phyloP scores from a whole-genome alignment of 2,113 vertebrate genomes.

The Puntigrus tetrazona region DNA sequence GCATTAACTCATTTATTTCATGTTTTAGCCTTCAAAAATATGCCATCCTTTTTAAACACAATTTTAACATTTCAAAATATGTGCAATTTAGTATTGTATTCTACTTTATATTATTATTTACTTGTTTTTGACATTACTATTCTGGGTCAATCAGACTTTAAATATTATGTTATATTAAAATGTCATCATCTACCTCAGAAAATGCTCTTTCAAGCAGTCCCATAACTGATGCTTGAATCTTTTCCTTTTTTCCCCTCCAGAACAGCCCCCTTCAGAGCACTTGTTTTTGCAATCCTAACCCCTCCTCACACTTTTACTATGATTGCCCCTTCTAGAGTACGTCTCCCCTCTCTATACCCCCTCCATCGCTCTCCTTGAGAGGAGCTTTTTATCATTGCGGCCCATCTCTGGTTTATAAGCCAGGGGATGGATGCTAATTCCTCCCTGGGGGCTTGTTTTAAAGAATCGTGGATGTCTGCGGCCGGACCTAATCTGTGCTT shows the following conservation, averaged over 20 bases:
- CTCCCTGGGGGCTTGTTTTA: constrained; percentile 76
- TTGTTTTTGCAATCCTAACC: constrained; percentile 67
- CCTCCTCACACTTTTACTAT: constrained; percentile 71
- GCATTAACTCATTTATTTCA: neutral
- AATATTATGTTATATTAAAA: neutral
- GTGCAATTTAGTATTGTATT: neutral
- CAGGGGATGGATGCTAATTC: constrained; percentile 82
- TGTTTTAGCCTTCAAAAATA: neutral
- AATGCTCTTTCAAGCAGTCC: neutral
- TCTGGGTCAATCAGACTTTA: neutral
- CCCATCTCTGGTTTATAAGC: constrained; percentile 78
- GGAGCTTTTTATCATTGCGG: constrained; percentile 78
- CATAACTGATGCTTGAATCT: neutral
- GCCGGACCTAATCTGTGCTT: constrained; percentile 78
- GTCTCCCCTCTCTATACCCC: constrained; percentile 50
- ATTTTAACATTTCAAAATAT: neutral
- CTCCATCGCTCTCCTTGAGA: constrained; percentile 77
- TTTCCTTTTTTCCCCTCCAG: constrained; percentile 59
- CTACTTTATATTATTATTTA: neutral
- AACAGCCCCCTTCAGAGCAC: constrained; percentile 56
- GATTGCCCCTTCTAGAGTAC: constrained; percentile 33
- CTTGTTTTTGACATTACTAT: neutral
- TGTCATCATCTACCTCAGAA: neutral
- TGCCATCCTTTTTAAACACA: neutral
- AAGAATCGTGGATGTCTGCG: constrained; percentile 69